Evolutionary conservation across 2,113 vertebrate species (phyloP).

Genomic region (Alethe diademata): DNA sequence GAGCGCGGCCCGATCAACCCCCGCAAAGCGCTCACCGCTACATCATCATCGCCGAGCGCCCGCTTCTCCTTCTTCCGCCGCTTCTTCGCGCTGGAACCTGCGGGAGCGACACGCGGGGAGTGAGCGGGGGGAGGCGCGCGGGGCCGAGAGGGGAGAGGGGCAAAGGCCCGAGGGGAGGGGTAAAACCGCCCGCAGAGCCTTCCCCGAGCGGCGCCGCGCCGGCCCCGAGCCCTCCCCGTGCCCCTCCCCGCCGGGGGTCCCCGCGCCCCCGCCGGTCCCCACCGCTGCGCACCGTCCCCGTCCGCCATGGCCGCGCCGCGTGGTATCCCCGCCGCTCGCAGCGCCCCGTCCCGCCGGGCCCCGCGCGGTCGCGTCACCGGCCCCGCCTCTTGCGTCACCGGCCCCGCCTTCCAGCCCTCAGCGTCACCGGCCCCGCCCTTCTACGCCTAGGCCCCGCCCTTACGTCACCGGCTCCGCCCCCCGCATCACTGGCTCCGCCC

Average conservation of each 20-base stretch:
- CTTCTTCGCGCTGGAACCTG: slow-evolving; percentile 13
- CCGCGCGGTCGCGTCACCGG: not conserved
- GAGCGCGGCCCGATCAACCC: not conserved
- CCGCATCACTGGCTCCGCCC: no score
- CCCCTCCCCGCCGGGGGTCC: no score
- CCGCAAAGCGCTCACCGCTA: not conserved
- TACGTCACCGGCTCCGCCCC: not conserved
- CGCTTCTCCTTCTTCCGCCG: slow-evolving; percentile 37
- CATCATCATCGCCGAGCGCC: not conserved
- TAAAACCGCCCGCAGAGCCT: no score
- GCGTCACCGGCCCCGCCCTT: no score
- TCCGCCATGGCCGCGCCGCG: no score
- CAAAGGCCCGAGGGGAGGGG: not conserved
- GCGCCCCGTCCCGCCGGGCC: not conserved
- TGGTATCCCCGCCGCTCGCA: no score
- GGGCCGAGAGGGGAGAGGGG: not conserved
- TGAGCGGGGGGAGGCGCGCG: not conserved
- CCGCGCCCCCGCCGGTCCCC: not conserved
- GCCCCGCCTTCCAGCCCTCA: no score
- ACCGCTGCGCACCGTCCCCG: no score
- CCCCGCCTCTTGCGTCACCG: not conserved
- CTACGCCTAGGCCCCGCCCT: not conserved
- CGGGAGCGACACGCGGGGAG: not conserved
- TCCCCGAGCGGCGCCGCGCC: no score
- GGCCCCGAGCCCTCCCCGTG: no score